These are phyloP conservation scores for Recurvirostra avosetta DNA, from an alignment of 2,113 vertebrate species.

Conservation along the genomic window DNA sequence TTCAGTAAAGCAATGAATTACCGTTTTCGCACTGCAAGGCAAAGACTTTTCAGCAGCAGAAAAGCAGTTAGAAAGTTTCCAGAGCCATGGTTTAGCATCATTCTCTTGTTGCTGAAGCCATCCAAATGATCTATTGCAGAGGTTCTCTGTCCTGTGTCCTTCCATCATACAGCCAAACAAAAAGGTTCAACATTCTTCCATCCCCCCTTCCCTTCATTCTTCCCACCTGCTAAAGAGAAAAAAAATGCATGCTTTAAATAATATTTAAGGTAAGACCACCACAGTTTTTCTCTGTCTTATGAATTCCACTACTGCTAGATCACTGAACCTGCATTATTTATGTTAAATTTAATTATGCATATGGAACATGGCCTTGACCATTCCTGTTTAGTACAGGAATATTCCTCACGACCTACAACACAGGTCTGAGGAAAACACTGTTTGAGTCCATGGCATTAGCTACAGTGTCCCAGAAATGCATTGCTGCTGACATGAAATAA, in stretches of 20 bases:
- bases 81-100: conserved; percentile 85
- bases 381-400: not conserved
- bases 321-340: not conserved
- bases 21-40: conserved; percentile 76
- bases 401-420: not conserved
- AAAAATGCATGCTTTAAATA: not conserved
- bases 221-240: conserved; percentile 60
- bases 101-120: conserved; percentile 83
- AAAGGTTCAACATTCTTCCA: conserved; percentile 83
- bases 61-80: conserved; percentile 93
- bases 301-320: not conserved
- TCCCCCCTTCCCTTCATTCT: conserved; percentile 86
- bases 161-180: conserved; percentile 87
- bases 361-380: not conserved
- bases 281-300: accelerated
- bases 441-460: not conserved
- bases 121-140: conserved; percentile 77
- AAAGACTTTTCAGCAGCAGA: conserved; percentile 80
- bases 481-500: not conserved
- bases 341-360: not conserved
- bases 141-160: conserved; percentile 81
- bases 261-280: not conserved
- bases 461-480: not conserved
- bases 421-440: not conserved
- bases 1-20: conserved; percentile 47